phyloP scores from a whole-genome alignment of 2,888 invertebrate species.

The Ectemnius lituratus region DNA sequence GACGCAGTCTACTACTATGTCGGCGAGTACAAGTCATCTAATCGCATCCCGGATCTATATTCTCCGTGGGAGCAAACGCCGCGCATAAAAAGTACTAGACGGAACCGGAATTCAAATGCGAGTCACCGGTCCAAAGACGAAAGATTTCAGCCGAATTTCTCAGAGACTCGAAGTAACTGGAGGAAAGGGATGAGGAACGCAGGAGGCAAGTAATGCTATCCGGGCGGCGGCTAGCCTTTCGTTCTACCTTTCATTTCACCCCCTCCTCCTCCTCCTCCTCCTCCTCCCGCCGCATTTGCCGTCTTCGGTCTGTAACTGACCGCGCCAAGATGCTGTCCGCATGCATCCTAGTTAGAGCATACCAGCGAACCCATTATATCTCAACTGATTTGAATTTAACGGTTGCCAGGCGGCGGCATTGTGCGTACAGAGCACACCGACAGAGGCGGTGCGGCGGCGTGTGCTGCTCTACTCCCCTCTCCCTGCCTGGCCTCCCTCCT shows the following conservation, averaged over 20 bases:
- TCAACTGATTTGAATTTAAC: slow-evolving; percentile 72
- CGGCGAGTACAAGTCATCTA: no score
- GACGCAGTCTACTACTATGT: no score
- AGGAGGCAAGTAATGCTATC: neutral
- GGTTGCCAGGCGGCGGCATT: slow-evolving; percentile 62
- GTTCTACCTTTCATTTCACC: slow-evolving; percentile 15
- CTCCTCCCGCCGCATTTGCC: slow-evolving; percentile 16
- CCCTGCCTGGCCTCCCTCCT: no score
- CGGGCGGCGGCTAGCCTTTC: slow-evolving; percentile 6
- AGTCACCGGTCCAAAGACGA: no score
- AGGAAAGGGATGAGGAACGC: no score
- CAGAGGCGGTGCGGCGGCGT: slow-evolving; percentile 32
- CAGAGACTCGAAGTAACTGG: no score
- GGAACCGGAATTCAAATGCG: no score
- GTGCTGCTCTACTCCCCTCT: slow-evolving; percentile 4
- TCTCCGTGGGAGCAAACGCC: no score
- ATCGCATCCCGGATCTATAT: no score
- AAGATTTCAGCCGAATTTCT: no score
- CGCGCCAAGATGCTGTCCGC: slow-evolving; percentile 41
- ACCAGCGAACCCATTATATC: slow-evolving; percentile 62
- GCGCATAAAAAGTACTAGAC: no score
- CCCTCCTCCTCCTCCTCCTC: slow-evolving; percentile 35
- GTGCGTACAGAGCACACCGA: slow-evolving; percentile 51
- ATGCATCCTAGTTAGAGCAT: slow-evolving; percentile 67
- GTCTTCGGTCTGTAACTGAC: neutral